Base-by-base conservation (phyloP, 1,140 invertebrate genomes). In the Delia radicum region DNA sequence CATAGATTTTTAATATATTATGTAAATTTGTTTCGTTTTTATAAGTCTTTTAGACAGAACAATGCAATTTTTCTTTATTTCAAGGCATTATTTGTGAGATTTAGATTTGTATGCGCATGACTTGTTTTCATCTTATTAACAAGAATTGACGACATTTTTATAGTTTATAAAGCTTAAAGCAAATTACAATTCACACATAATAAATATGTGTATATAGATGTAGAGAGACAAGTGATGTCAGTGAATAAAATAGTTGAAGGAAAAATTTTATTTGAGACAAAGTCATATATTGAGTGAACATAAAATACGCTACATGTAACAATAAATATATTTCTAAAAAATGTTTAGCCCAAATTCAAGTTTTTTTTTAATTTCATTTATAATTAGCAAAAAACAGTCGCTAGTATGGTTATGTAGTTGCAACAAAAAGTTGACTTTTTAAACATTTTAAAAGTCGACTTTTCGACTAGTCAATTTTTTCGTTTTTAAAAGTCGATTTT, bases 101-200 rank as follows among this genome's bases (percentile, higher is more conserved):
- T 55, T 21, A 55, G 48, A 55, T 55, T 55, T 55, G 18, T 55
- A 55, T 55, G 48, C 48, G 48, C 48, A 55, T 55, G 48, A 55
- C 48, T 55, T 55, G 48, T 55, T 55, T 55, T 7, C 48, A 55
- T 55, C 48, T 55, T 55, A 55, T 55, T 55, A 55, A 55, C 48
- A 55, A 55, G 48, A 55, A 55, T 55, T 55, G 48, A 55, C 48
- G 48, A 55, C 48, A 55, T 55, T 55, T 55, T 55, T 21, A 24
- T 24, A 21, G 15, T 55, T 55, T 24, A 55, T 55, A 55, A 21
- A n/a, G 48, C 48, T 55, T n/a, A 4, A 7, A 55, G 48, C 48
- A 55, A 55, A 55, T 55, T 55, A 55, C 48, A 55, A 55, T 55
- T 55, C 48, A 55, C 48, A 55, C 48, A 55, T 55, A 55, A 55